phyloP scores from a whole-genome alignment of 2,113 vertebrate species.

The Callaeas wilsoni region DNA sequence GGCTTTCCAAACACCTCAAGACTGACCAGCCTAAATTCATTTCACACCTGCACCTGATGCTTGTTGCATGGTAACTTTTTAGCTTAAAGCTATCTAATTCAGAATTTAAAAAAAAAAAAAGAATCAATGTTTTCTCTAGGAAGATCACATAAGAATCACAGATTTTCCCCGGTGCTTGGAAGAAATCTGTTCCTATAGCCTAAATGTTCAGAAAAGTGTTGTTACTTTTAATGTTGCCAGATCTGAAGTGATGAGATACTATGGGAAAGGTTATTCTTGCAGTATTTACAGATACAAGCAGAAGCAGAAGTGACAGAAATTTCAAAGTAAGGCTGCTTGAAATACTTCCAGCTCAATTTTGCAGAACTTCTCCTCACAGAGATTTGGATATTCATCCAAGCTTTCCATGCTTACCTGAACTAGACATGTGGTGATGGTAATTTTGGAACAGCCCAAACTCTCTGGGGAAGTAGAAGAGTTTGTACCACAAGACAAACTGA shows the following conservation, averaged over 20 bases:
- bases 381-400: conserved; percentile 48
- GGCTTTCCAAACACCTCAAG: not conserved
- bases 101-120: not conserved
- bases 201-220: conserved; percentile 65
- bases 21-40: not conserved
- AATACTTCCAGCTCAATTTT: conserved; percentile 60
- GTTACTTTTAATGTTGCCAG: conserved; percentile 60
- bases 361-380: conserved; percentile 40
- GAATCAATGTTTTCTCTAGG: conserved; percentile 36
- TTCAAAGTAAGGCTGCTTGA: conserved; percentile 55
- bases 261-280: conserved; percentile 63
- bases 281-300: conserved; percentile 62
- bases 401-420: conserved; percentile 54
- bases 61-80: not conserved
- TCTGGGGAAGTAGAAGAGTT: conserved; percentile 17
- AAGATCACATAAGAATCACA: conserved; percentile 58
- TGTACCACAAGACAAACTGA: not conserved
- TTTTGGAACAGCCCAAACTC: conserved; percentile 43
- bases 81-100: not conserved
- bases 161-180: conserved; percentile 48
- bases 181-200: conserved; percentile 65
- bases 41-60: not conserved
- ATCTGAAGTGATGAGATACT: conserved; percentile 54
- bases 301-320: conserved; percentile 66
- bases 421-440: conserved; percentile 45